Evolutionary conservation across 2,113 vertebrate species (phyloP).

Genomic region (Phoxinus phoxinus): DNA sequence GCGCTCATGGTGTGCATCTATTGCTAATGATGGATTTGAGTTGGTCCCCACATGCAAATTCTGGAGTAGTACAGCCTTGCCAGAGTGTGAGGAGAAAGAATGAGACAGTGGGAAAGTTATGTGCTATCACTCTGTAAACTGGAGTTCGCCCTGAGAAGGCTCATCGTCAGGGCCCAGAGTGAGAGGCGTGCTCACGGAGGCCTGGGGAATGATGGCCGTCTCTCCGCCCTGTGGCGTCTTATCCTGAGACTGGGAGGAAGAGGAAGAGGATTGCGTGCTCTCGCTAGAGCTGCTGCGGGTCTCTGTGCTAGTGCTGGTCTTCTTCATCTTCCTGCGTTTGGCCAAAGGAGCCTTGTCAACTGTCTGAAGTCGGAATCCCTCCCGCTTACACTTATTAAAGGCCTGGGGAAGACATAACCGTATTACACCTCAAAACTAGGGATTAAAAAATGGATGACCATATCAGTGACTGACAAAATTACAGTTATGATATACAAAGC

Average conservation of each 20-base stretch:
- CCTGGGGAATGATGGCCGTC: slow-evolving; percentile 68
- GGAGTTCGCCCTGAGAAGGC: slow-evolving; percentile 39
- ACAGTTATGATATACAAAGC: too few species aligned
- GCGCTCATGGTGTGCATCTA: slow-evolving; percentile 33
- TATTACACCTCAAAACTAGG: not conserved
- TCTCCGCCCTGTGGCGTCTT: slow-evolving; percentile 75
- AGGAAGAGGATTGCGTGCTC: slow-evolving; percentile 94
- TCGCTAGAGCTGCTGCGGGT: slow-evolving; percentile 97
- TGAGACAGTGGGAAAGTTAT: slow-evolving; percentile 41
- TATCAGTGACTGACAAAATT: not conserved
- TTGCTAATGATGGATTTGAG: slow-evolving; percentile 48
- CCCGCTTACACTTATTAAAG: slow-evolving; percentile 97
- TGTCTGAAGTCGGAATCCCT: slow-evolving; percentile 97
- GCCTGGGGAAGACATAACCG: slow-evolving; percentile 76
- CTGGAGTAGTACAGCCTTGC: not conserved
- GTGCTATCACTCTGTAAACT: slow-evolving; percentile 65
- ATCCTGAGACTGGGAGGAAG: slow-evolving; percentile 88
- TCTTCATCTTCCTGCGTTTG: slow-evolving; percentile 98
- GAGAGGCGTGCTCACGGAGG: slow-evolving; percentile 63
- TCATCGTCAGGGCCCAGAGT: slow-evolving; percentile 63
- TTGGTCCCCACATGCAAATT: slow-evolving; percentile 7
- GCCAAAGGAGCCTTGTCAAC: slow-evolving; percentile 87
- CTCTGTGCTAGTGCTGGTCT: slow-evolving; percentile 97
- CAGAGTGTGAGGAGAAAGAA: slow-evolving; percentile 9
- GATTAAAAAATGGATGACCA: not conserved